Evolutionary conservation across 2,113 vertebrate species (phyloP), one percentile per base, ranked within the genome.

Genomic region (Gadus macrocephalus): DNA sequence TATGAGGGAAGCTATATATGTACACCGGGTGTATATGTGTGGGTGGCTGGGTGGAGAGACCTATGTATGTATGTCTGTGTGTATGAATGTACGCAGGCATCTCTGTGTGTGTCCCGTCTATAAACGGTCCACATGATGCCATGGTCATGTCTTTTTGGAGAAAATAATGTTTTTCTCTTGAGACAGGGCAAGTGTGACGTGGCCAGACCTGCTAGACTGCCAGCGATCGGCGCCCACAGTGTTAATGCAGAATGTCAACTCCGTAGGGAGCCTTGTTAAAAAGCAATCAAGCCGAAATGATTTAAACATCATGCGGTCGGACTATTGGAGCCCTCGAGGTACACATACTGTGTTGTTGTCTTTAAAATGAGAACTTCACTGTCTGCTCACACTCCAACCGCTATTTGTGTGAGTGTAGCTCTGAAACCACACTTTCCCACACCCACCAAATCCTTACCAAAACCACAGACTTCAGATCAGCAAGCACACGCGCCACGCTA

Each of bases 261-360:
- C 89, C 86, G 89, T 75, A 86, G 89, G 86, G 87, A 87, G 83
- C 82, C 89, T 90, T 90, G 90, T 91, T 91, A 90, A 90, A 92
- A 91, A 85, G 88, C 87, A 91, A 90, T 90, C 90, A 89, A 90
- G 87, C 81, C 83, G 81, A 91, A 90, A 91, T 87, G 86, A 90
- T 90, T 90, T 90, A 89, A 89, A 87, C 87, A 83, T 86, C 77
- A 72, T 88, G 89, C 35, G 90, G 88, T 89, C 85, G 85, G 87
- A 83, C 82, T 78, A 83, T 74, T 77, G 83, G 85, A 78, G 85
- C 12, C 78, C 85, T 86, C 62, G 84, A 86, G 85, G 90, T 88
- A 70, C 87, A 80, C 84, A 80, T 82, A 81, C 84, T 85, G 81
- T 83, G 78, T 89, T 90, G 85, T 89, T 90, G 86, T 89, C 87